Conservation (phyloP, 2,888 invertebrate species). For the Drosophila formosana region DNA sequence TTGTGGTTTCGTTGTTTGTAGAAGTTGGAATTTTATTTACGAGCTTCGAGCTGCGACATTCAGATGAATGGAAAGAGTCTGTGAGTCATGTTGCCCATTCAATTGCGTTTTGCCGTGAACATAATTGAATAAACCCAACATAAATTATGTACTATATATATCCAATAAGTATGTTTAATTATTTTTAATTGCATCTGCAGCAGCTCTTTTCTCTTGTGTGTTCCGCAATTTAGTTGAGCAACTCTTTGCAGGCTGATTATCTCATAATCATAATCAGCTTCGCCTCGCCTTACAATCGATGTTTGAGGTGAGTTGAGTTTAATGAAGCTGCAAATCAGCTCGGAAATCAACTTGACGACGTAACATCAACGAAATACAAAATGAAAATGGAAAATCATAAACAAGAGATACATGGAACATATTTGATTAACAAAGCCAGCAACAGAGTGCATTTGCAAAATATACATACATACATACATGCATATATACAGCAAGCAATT, state of each 20-base stretch:
- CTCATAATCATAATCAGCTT: conserved; percentile 76
- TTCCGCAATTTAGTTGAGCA: conserved; percentile 63
- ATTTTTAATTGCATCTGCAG: conserved; percentile 1
- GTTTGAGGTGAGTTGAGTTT: conserved; percentile 46
- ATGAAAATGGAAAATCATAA: conserved; percentile 28
- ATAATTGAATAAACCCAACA: conserved; percentile 1
- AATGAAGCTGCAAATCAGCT: conserved; percentile 69
- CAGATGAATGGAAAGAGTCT: conserved; percentile 46
- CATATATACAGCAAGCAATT: not conserved
- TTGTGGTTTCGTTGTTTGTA: conserved; percentile 25
- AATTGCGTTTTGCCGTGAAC: not conserved
- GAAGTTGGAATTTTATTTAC: conserved; percentile 56
- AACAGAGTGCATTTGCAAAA: conserved; percentile 54
- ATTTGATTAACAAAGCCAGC: conserved; percentile 58
- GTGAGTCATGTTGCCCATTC: conserved; percentile 50
- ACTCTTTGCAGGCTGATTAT: conserved; percentile 63
- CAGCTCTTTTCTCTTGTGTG: conserved; percentile 20
- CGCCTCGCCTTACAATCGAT: conserved; percentile 58
- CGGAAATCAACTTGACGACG: conserved; percentile 57
- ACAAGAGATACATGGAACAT: conserved; percentile 44
- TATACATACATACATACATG: too few species aligned
- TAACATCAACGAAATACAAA: conserved; percentile 59
- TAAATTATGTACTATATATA: not conserved
- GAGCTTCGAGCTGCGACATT: conserved; percentile 25
- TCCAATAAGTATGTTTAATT: not conserved